Percentiles rank a stretch among this genome's conserved stretches.
Evolutionary conservation across 2,113 vertebrate species (phyloP).

Genomic region (Mohoua ochrocephala): DNA sequence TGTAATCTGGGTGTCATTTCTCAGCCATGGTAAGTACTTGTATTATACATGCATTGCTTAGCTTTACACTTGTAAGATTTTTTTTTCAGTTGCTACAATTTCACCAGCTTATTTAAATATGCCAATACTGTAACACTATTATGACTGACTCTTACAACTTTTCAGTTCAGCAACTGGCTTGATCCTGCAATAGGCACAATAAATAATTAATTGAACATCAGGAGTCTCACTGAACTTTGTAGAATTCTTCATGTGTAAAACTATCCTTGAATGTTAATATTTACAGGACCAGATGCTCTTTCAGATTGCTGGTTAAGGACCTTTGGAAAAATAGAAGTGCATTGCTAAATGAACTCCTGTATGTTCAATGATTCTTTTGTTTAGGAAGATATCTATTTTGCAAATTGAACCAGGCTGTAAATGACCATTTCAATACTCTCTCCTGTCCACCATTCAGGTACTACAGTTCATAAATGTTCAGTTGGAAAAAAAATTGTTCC

Average conservation of each 20-base stretch:
- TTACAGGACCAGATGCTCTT: background rate
- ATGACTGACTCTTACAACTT: background rate
- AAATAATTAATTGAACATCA: background rate
- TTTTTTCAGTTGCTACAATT: background rate
- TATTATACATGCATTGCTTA: background rate
- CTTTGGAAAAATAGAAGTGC: conserved; percentile 6
- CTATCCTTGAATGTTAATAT: background rate
- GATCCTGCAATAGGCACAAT: background rate
- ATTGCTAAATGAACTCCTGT: background rate
- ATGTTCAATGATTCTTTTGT: background rate
- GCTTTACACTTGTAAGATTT: background rate
- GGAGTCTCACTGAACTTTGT: background rate
- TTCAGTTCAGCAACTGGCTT: background rate
- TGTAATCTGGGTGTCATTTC: background rate
- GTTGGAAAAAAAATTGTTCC: background rate
- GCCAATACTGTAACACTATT: background rate
- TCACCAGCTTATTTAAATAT: background rate
- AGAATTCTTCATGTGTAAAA: background rate
- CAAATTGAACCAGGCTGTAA: background rate
- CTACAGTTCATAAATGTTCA: background rate
- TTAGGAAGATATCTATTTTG: background rate
- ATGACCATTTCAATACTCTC: background rate
- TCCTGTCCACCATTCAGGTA: background rate
- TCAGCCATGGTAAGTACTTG: background rate
- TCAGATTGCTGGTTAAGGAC: background rate